Evolutionary conservation across 2,888 invertebrate genomes (phyloP).

Genomic region (Octodonta nipae): DNA sequence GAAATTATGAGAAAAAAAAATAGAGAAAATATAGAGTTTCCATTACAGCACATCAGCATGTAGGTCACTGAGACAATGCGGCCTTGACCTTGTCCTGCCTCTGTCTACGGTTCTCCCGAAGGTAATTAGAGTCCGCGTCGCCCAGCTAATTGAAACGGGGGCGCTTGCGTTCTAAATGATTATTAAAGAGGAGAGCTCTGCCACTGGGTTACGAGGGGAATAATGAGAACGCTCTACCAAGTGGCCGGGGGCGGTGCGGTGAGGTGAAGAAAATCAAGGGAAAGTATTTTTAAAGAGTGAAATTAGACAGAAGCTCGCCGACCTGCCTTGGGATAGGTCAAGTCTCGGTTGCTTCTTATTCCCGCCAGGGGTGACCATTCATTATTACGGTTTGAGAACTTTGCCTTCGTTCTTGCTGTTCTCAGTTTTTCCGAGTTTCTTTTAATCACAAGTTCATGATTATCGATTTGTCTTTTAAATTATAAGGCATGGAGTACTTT

Average conservation of each 20-base stretch:
- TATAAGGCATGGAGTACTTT: too few relatives aligned
- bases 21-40: too few relatives aligned
- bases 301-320: constrained; percentile 29
- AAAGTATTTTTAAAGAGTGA: constrained; percentile 37
- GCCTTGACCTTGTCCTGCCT: neutral
- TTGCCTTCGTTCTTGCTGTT: neutral
- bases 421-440: too few relatives aligned
- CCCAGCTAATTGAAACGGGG: constrained; percentile 31
- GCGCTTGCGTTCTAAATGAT: constrained; percentile 31
- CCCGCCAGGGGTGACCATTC: neutral
- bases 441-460: too few relatives aligned
- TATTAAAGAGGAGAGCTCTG: constrained; percentile 30
- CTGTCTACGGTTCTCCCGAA: constrained; percentile 23
- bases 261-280: constrained; percentile 35
- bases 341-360: constrained; percentile 10
- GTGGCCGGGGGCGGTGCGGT: constrained; percentile 13
- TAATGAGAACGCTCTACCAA: constrained; percentile 24
- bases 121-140: constrained; percentile 35
- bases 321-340: constrained; percentile 34
- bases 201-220: constrained; percentile 34
- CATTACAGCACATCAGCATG: too few relatives aligned
- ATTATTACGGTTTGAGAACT: neutral
- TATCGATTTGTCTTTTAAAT: too few relatives aligned
- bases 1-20: too few relatives aligned
- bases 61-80: too few relatives aligned